Base-by-base conservation (phyloP, 1,140 invertebrate genomes). In the Papilio polyxenes region DNA sequence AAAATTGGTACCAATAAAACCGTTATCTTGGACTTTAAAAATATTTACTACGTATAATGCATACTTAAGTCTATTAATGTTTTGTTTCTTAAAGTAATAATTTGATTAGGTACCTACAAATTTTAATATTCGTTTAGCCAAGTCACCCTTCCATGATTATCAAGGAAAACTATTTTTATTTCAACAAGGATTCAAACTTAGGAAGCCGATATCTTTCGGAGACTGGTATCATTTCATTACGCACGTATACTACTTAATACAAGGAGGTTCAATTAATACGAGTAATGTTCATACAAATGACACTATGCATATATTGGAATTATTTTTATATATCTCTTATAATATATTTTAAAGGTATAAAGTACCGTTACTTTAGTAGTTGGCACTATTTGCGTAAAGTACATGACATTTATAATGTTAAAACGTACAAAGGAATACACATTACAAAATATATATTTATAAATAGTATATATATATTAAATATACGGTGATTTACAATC, bases 401-500 rank as follows among this genome's bases (percentile, higher is more conserved):
- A 44, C 23, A 77, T 48, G 75, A 76, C 75, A 77, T 77, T 77
- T 56, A 77, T 53, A 77, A 77, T 56, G 75, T 20, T 76, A 76
- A 51, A 76, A 62, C 77, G 37, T 79, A 79, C 77, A 79, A 79
- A 79, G 51, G 56, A 79, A 62, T 79, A 77, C 75, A 75, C 49
- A 37, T 77, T 77, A 77, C 49, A 77, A 77, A 77, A 77, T 77
- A 77, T 77, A 77, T 77, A 77, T 77, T 77, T 77, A 51, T 51
- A 77, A 51, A 51, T 48, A 20, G 37, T 10, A 31, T 48, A 48
- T 0, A 53, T n/a, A 23, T 72, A 80, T 69, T 80, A n/a, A 69
- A 65, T 80, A 80, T 80, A 65, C 59, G 40, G 20, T 69, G 78
- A 80, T 80, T 80, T 69, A 69, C n/a, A 80, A 80, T 80, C 78